phyloP scores from a whole-genome alignment of 2,797 vertebrate species.

The Apogon talboti region DNA sequence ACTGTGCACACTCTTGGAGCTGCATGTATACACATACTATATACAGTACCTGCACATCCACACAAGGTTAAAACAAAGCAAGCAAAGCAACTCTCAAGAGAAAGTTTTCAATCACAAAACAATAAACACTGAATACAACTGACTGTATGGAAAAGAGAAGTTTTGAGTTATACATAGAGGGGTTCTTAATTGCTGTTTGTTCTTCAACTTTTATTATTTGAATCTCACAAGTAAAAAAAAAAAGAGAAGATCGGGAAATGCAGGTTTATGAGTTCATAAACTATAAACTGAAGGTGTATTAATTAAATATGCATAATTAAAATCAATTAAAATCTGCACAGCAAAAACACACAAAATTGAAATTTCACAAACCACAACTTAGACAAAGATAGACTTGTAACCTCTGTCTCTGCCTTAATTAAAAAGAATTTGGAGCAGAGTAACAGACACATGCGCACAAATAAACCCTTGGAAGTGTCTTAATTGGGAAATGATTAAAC shows the following conservation, averaged over 20 bases:
- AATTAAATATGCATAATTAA: constrained; percentile 73
- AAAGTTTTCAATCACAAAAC: background rate
- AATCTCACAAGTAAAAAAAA: constrained; percentile 11
- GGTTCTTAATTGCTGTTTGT: constrained; percentile 24
- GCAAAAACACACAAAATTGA: constrained; percentile 48
- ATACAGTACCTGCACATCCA: background rate
- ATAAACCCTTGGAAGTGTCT: constrained; percentile 67
- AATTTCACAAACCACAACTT: constrained; percentile 47
- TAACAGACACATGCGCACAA: constrained; percentile 55
- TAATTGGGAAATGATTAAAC: constrained; percentile 80
- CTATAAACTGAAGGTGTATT: constrained; percentile 55
- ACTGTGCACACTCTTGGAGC: constrained; percentile 27
- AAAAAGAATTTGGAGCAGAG: constrained; percentile 60
- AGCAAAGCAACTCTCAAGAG: background rate
- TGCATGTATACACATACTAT: constrained; percentile 1
- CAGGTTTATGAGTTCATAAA: constrained; percentile 53
- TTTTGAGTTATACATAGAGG: background rate
- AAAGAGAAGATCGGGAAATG: constrained; percentile 12
- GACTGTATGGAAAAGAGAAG: background rate
- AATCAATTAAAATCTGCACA: constrained; percentile 70
- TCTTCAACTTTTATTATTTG: constrained; percentile 2
- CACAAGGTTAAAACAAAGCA: background rate
- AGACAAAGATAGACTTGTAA: constrained; percentile 66
- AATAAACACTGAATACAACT: constrained; percentile 6
- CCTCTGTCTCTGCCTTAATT: constrained; percentile 69